Conservation (phyloP, 1,140 invertebrate species). For the Pachypsylla venusta region DNA sequence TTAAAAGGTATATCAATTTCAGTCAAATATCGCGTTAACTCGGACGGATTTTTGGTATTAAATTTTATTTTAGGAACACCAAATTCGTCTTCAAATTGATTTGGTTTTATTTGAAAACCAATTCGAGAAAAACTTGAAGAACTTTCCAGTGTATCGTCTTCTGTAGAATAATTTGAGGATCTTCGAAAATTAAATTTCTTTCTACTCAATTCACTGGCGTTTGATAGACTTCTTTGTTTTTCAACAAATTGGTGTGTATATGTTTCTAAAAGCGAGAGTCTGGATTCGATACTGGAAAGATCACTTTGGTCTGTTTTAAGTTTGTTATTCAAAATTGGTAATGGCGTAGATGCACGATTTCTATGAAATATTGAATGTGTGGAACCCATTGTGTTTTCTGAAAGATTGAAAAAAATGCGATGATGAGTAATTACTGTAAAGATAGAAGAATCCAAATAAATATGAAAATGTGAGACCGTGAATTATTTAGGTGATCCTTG, state of each 20-base stretch:
- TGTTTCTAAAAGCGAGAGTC: background rate
- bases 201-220: constrained; percentile 2
- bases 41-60: background rate
- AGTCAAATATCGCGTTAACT: background rate
- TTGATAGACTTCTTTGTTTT: background rate
- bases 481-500: no score
- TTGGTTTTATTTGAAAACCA: background rate
- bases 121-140: background rate
- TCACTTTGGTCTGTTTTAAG: background rate
- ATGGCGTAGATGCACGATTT: background rate
- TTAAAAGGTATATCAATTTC: background rate
- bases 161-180: background rate
- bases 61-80: background rate
- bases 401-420: no score
- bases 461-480: no score
- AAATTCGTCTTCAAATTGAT: background rate
- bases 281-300: background rate
- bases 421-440: no score
- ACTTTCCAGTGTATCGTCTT: background rate
- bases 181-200: background rate
- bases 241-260: background rate
- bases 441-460: no score
- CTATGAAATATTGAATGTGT: background rate
- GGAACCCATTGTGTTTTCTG: background rate
- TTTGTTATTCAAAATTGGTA: background rate